These are phyloP conservation scores for Trachythela sp. DNA, from an alignment of 64 coral and sea anemone species.

Conservation along the genomic window DNA sequence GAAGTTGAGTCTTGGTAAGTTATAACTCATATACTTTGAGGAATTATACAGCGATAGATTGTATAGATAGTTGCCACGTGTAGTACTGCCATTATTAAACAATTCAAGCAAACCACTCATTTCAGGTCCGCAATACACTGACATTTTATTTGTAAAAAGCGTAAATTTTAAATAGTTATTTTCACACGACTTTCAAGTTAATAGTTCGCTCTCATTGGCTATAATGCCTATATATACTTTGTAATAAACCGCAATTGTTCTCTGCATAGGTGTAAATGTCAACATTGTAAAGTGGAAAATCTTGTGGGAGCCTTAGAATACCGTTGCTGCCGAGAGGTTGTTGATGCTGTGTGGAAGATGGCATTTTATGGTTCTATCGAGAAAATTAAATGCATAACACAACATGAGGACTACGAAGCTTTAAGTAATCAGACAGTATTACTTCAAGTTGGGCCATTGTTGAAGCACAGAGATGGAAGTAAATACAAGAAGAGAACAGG, in stretches of 20 bases:
- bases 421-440: background rate
- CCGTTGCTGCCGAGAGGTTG: background rate
- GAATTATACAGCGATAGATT: background rate
- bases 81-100: no score
- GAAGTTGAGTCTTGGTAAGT: background rate
- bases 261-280: background rate
- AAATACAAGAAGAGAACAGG: background rate
- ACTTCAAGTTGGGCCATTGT: background rate
- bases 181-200: background rate
- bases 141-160: no score
- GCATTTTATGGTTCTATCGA: background rate
- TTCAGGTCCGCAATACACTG: no score
- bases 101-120: no score
- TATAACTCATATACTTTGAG: background rate
- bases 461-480: background rate
- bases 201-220: background rate
- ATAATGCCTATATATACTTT: background rate
- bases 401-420: background rate
- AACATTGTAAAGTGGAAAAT: background rate
- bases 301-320: conserved; percentile 14
- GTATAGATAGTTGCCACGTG: no score
- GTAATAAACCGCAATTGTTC: background rate
- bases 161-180: no score
- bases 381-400: background rate
- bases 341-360: conserved; percentile 5